These are phyloP conservation scores for Anabacerthia variegaticeps DNA, from an alignment of 2,797 vertebrate species.

Conservation along the genomic window DNA sequence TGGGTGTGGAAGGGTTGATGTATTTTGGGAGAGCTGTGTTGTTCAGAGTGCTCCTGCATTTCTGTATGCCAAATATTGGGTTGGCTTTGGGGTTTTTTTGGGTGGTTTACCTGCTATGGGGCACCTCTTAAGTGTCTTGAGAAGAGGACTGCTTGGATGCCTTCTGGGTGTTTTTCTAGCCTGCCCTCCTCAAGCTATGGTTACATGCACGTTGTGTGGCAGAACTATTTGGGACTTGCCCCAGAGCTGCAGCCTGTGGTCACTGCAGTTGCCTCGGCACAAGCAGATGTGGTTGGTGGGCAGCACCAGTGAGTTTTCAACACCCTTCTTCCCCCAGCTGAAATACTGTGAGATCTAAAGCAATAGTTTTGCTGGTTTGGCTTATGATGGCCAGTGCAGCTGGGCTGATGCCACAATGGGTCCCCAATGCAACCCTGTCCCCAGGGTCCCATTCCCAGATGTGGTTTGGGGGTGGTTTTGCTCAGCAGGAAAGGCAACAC, in stretches of 20 bases:
- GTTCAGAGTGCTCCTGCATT: neutral
- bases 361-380: neutral
- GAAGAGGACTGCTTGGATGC: neutral
- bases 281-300: neutral
- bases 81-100: neutral
- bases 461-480: neutral
- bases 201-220: rapidly evolving
- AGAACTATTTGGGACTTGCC: neutral
- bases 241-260: rapidly evolving
- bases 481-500: neutral
- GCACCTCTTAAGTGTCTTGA: neutral
- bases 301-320: neutral
- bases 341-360: neutral
- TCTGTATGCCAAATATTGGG: rapidly evolving
- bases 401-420: neutral
- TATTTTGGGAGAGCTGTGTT: no score
- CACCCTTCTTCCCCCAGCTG: neutral
- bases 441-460: neutral
- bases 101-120: rapidly evolving
- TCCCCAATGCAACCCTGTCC: neutral
- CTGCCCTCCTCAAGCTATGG: neutral
- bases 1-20: rapidly evolving
- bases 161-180: neutral
- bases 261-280: rapidly evolving
- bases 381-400: neutral